Percentiles rank a stretch among this genome's conserved stretches.
phyloP scores from a whole-genome alignment of 2,797 vertebrate species.

The Enteromius treurensis region DNA sequence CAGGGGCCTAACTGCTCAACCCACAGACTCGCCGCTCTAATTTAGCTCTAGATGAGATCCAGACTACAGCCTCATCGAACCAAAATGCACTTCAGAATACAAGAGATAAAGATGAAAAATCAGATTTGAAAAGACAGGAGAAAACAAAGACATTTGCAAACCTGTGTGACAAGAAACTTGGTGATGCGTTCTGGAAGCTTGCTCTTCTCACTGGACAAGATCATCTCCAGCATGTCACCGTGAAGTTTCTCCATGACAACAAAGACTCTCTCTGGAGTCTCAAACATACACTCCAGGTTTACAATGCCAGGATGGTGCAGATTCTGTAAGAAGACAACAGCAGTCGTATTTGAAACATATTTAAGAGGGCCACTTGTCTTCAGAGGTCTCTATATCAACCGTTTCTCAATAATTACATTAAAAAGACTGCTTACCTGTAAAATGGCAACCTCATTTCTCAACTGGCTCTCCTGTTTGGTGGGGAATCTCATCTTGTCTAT shows the following conservation, averaged over 20 bases:
- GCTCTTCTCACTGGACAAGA: conserved; percentile 96
- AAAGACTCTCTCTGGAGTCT: conserved; percentile 95
- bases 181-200: conserved; percentile 94
- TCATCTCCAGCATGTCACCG: conserved; percentile 99
- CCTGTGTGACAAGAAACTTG: conserved; percentile 98
- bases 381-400: background rate
- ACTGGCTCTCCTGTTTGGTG: conserved; percentile 97
- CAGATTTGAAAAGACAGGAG: background rate
- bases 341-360: background rate
- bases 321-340: conserved; percentile 77
- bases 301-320: conserved; percentile 98
- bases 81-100: conserved; percentile 59
- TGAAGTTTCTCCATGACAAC: conserved; percentile 99
- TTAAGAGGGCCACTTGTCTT: background rate
- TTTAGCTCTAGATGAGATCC: conserved; percentile 67
- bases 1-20: conserved; percentile 61
- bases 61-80: conserved; percentile 67
- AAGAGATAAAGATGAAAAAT: conserved; percentile 67
- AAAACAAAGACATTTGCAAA: conserved; percentile 60
- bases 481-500: conserved; percentile 99
- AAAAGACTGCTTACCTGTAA: conserved; percentile 84
- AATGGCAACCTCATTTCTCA: conserved; percentile 97
- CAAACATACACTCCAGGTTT: conserved; percentile 98
- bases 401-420: background rate
- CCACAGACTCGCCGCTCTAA: conserved; percentile 67